Evolutionary conservation across 2,113 vertebrate species (phyloP), one percentile per base, ranked within the genome.

Genomic region (Hippocampus comes): DNA sequence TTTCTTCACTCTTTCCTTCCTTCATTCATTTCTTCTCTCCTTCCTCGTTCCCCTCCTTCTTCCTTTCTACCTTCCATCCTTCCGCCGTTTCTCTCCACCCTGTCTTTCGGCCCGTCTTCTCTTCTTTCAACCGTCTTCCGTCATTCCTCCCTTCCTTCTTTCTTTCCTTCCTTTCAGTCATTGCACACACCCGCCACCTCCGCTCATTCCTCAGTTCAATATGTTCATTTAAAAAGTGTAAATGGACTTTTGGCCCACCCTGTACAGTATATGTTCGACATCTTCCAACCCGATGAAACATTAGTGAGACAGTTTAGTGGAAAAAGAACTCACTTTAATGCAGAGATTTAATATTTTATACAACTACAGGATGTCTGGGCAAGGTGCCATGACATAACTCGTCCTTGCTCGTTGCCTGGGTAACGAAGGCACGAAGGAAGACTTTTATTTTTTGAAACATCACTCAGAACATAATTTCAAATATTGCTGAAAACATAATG

Each of bases 321-420:
- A 4, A 9, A n/a, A 42, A 63, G 41, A 63, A 42, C 21, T 56
- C 56, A 14, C 12, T 59, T 59, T 15, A 64, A n/a, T 42, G 10
- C 21, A 42, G 11, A 43, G 21, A 43, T 43, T 43, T n/a, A 15
- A 46, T 65, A 65, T 43, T 65, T 65, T 21, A 65, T 43, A 23
- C 21, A 4, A 10, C n/a, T 14, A 23, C 63, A 17, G 21, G 41
- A 43, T 9, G 21, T 23, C 63, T 42, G 63, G 63, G 63, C 63
- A 65, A 42, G 21, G 63, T 23, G 63, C 63, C 63, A 65, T 15
- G 41, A 42, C 63, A 65, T 27, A 48, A 48, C 42, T 66, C n/a
- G 42, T 66, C 64, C 43, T 66, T 66, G 63, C 41, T 2, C 7
- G 63, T 64, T 43, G 38, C 63, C 38, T 7, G 27, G 42, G 63